Evolutionary conservation across 1,140 invertebrate species (phyloP), one percentile per base, ranked within the genome.

Genomic region (Drosophila oshimai): DNA sequence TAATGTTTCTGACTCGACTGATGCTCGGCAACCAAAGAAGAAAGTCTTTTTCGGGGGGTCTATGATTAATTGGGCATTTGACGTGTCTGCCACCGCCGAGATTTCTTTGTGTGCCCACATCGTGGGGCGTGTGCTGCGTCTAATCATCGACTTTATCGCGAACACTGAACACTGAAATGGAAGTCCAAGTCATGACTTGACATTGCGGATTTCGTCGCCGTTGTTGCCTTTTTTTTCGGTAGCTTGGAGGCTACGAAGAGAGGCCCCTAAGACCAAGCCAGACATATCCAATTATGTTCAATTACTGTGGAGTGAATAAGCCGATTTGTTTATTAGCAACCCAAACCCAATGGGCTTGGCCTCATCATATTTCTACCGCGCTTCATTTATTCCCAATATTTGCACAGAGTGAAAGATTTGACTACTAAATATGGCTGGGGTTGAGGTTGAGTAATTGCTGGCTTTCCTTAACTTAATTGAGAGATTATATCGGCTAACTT

Each of bases 151-250:
- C 69, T 87, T 81, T 74, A 87, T 87, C 68, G 80, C 62, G 22
- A 87, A 81, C 81, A 86, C 69, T 87, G 22, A 87, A 81, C 81
- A 86, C 69, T 87, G 81, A 86, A 81, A 64, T 73, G 34, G 75
- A 76, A 86, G 76, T 73, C 72, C 70, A 61, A 73, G 76, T 80
- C 80, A 80, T 72, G 80, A 37, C 55, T 71, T 37, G 28, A 86
- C 49, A 57, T 65, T 41, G 41, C 54, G 37, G 22, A 58, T 71
- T 53, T 54, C 28, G 24, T 57, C 46, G 34, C 12, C n/a, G 20
- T 36, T 51, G 15, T 28, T 37, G n/a, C 15, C 18, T 20, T 28
- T 37, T 28, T 73, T 29, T 46, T 47, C 81, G 36, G 80, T 87
- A 87, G 80, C 76, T 46, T 44, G 6, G 6, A 17, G 57, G 37